A percentile compares a stretch with the other conserved stretches of the same genome.
phyloP scores from a whole-genome alignment of 2,113 vertebrate species.

The Ceyx margarethae region DNA sequence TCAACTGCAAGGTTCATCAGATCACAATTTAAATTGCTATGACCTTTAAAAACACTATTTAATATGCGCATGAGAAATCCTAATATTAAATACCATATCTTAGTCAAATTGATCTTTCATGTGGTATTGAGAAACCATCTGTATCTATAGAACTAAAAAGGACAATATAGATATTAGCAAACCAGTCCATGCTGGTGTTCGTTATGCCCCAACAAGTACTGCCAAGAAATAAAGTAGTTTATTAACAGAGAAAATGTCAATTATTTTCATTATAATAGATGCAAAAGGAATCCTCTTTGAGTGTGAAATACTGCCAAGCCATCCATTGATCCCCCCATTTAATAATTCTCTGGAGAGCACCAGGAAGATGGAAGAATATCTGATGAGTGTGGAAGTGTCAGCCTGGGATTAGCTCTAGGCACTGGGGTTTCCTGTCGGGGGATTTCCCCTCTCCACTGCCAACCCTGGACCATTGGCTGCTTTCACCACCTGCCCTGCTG shows the following conservation, averaged over 20 bases:
- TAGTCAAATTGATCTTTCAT: conserved; percentile 45
- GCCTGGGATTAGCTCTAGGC: background rate
- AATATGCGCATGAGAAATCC: conserved; percentile 34
- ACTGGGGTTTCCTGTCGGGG: accelerated
- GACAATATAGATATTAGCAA: background rate
- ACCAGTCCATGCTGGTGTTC: background rate
- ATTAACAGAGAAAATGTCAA: conserved; percentile 51
- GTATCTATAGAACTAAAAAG: background rate
- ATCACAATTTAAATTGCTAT: conserved; percentile 50
- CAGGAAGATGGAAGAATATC: background rate
- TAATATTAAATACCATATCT: conserved; percentile 39
- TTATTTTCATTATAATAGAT: conserved; percentile 35
- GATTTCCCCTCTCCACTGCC: background rate
- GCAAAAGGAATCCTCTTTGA: conserved; percentile 6
- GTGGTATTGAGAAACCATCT: background rate
- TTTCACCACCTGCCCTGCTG: background rate
- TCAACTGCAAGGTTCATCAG: conserved; percentile 40
- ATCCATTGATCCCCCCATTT: conserved; percentile 20
- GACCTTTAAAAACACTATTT: conserved; percentile 60
- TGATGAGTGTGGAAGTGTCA: background rate
- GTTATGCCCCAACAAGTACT: background rate
- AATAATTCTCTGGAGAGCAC: conserved; percentile 37
- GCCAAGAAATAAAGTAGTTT: conserved; percentile 23
- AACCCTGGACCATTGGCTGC: background rate
- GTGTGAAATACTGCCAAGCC: conserved; percentile 41